phyloP scores from a whole-genome alignment of 2,888 invertebrate species.

The Petrophora chlorosata region DNA sequence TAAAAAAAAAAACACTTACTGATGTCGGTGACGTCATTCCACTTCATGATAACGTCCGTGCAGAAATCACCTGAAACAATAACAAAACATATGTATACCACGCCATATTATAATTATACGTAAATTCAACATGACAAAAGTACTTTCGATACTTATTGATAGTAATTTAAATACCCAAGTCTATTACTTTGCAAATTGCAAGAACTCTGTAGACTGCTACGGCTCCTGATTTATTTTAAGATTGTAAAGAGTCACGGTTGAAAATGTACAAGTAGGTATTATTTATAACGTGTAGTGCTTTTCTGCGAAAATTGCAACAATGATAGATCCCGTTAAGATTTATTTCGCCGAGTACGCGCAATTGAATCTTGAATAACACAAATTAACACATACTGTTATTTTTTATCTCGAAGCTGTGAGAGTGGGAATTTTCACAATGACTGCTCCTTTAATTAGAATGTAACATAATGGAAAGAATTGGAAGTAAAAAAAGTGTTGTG shows the following conservation, averaged over 20 bases:
- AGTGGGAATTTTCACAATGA: conserved; percentile 65
- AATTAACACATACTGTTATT: conserved; percentile 63
- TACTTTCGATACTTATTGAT: background rate
- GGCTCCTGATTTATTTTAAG: conserved; percentile 7
- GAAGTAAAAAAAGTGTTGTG: conserved; percentile 55
- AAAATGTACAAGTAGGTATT: conserved; percentile 7
- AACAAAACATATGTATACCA: conserved; percentile 22
- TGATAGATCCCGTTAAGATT: conserved; percentile 31
- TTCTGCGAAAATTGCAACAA: conserved; percentile 24
- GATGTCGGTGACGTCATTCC: conserved; percentile 80
- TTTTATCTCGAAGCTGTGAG: conserved; percentile 56
- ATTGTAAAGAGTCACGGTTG: conserved; percentile 6
- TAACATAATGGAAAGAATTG: conserved; percentile 57
- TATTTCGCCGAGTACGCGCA: conserved; percentile 36
- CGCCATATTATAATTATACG: background rate
- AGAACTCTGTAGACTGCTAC: background rate
- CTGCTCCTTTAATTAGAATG: conserved; percentile 63
- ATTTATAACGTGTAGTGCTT: conserved; percentile 6
- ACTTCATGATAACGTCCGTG: conserved; percentile 81
- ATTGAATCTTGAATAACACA: conserved; percentile 56
- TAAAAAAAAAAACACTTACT: conserved; percentile 64
- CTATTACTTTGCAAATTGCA: background rate
- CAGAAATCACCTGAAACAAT: conserved; percentile 75
- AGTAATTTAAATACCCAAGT: conserved; percentile 2
- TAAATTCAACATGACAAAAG: background rate